Percentiles rank a stretch among this genome's conserved stretches.
Conservation (phyloP, 2,113 vertebrate species). For the Potamarius usumacintae region DNA sequence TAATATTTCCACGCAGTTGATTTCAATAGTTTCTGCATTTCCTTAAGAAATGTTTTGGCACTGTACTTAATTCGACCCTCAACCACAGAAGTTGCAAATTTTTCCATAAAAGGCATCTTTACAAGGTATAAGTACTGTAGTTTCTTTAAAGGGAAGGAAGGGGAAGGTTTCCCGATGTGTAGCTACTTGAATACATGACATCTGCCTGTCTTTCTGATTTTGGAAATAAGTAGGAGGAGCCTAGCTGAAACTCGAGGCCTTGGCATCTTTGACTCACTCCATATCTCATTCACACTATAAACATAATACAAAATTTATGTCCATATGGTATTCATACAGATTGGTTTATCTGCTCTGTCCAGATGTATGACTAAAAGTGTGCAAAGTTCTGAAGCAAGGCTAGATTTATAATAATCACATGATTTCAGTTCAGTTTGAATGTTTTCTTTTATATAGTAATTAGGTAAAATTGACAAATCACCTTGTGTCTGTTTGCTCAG, state of each 20-base stretch:
- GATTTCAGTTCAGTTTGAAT: not conserved
- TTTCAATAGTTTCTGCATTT: too few relatives aligned
- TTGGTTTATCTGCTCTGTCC: not conserved
- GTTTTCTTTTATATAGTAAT: not conserved
- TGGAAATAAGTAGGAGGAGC: not conserved
- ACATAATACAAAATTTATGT: not conserved
- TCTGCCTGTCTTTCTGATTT: not conserved
- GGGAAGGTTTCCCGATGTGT: not conserved
- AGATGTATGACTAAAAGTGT: not conserved
- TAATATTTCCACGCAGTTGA: too few relatives aligned
- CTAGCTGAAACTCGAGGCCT: not conserved
- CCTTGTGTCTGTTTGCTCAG: conserved; percentile 19
- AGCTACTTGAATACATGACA: not conserved
- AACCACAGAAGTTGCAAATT: too few relatives aligned
- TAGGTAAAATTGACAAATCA: not conserved
- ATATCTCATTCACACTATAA: not conserved
- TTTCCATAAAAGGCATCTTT: not conserved
- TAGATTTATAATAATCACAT: not conserved
- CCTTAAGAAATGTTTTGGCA: too few relatives aligned
- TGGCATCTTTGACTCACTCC: not conserved
- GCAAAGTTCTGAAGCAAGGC: not conserved
- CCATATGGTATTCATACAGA: not conserved
- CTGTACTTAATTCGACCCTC: too few relatives aligned
- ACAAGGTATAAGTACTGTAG: not conserved
- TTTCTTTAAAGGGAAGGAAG: not conserved